A percentile compares a stretch with the other conserved stretches of the same genome.
phyloP scores from a whole-genome alignment of 2,888 invertebrate genomes.

The Ichneumoninae sp. region DNA sequence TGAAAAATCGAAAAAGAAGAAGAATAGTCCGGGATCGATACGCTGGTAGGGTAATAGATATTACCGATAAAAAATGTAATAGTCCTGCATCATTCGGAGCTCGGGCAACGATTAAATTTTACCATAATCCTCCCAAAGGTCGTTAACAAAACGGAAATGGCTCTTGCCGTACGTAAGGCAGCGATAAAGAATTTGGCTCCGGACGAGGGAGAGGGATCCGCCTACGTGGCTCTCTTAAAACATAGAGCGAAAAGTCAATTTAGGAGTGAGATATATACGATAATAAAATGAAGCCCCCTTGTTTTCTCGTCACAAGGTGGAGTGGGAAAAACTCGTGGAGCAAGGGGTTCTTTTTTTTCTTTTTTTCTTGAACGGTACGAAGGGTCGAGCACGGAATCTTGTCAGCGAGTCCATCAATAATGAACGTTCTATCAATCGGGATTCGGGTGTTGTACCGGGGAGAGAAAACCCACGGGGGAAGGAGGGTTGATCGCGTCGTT shows the following conservation, averaged over 20 bases:
- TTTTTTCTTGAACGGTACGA: slow-evolving; percentile 48
- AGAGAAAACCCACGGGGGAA: not conserved
- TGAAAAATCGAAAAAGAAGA: too few species aligned
- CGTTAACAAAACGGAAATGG: slow-evolving; percentile 7
- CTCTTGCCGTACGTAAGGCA: not conserved
- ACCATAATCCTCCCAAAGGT: not conserved
- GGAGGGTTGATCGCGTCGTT: slow-evolving; percentile 12
- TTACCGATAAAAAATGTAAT: not conserved
- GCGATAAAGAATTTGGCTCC: slow-evolving; percentile 6
- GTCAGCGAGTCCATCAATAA: slow-evolving; percentile 60
- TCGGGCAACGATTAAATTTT: slow-evolving; percentile 1
- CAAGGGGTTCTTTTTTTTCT: not conserved
- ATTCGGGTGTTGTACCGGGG: slow-evolving; percentile 34
- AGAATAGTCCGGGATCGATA: too few species aligned
- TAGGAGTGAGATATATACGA: slow-evolving; percentile 40
- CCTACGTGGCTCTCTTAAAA: not conserved
- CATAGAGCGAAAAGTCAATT: slow-evolving; percentile 51
- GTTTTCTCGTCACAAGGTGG: slow-evolving; percentile 22
- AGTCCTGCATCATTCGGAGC: not conserved
- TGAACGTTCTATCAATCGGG: slow-evolving; percentile 60
- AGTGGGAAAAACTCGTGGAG: slow-evolving; percentile 4
- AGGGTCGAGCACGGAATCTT: slow-evolving; percentile 36
- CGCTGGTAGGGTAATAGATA: not conserved
- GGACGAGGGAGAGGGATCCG: not conserved
- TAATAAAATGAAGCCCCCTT: slow-evolving; percentile 53